Base-by-base conservation (phyloP, 2,888 invertebrate species). In the Drosophila meridiana region DNA sequence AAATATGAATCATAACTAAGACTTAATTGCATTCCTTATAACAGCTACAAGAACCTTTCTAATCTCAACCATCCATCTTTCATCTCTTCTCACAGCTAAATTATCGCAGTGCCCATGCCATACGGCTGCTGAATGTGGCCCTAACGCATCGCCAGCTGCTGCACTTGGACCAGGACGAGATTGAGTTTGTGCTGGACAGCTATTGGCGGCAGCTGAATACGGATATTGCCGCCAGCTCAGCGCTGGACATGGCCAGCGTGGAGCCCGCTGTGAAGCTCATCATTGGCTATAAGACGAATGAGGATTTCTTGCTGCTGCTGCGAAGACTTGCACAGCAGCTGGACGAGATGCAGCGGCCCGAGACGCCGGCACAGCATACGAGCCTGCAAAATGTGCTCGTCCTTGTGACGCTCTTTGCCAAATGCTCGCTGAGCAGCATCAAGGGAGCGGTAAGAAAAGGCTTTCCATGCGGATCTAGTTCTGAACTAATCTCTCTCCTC, bases 101-200 rank as follows among this genome's bases (percentile, higher is more conserved):
- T 59, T 93, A 91, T 58, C 87, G 89, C 7, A 91, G 92, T 78
- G 48, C 73, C 0, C 80, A 92, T 57, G 92, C 92, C 7, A 76
- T 93, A 5, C 85, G 89, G 9, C 73, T 93, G 53, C 84, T 93
- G 20, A 89, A 83, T 63, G 81, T 87, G 38, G 91, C 92, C 0
- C 69, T 93, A 0, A 84, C 81, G 30, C 74, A 92, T 73, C 89
- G 91, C 0, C 78, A 80, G 47, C 70, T 78, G 14, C 68, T 93
- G 58, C 91, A 92, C 58, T 83, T 93, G 40, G 92, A 92, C 55
- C 89, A 86, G 59, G 92, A 92, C 56, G 93, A 93, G 77, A 91
- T 93, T 36, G 90, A 92, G 59, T 90, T 92, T 59, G 91, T 93
- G 5, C 68, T 93, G 6, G 87, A 89, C 32, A 83, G 90, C 47